Percentiles rank a stretch among this genome's conserved stretches.
These are phyloP conservation scores for Meghimatium bilineatum DNA, from an alignment of 2,888 invertebrate species.

Conservation along the genomic window DNA sequence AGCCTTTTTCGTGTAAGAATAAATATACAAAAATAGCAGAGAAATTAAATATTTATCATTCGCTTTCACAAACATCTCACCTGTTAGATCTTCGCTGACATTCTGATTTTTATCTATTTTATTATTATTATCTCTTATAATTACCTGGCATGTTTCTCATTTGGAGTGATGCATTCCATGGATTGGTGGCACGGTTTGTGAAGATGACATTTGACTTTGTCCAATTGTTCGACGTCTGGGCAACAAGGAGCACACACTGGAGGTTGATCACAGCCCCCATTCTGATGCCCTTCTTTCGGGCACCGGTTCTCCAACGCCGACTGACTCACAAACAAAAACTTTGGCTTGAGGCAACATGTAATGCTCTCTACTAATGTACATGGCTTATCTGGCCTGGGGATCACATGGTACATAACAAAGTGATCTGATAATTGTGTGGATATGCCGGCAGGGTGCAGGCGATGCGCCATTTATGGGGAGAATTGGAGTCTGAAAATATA, in stretches of 20 bases:
- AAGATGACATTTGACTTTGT: not conserved
- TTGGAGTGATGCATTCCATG: not conserved
- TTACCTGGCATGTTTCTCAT: not conserved
- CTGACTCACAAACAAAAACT: not conserved
- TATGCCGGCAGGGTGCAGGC: constrained; percentile 18
- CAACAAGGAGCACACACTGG: not conserved
- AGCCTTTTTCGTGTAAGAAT: too few relatives aligned
- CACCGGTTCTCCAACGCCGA: not conserved
- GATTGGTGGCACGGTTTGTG: not conserved
- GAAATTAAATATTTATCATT: too few relatives aligned
- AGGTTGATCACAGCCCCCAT: not conserved
- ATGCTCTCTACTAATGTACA: not conserved
- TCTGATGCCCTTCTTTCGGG: not conserved
- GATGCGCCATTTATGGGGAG: constrained; percentile 5
- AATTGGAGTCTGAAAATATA: not conserved
- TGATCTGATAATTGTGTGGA: constrained; percentile 28
- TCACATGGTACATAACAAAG: constrained; percentile 29
- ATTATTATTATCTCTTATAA: too few relatives aligned
- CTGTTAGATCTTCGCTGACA: too few relatives aligned
- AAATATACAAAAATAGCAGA: too few relatives aligned
- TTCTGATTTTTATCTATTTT: too few relatives aligned
- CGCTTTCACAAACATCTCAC: too few relatives aligned
- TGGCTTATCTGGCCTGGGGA: not conserved
- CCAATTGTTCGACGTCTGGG: not conserved
- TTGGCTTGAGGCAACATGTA: not conserved